A percentile compares a stretch with the other conserved stretches of the same genome.
These are phyloP conservation scores for Trematocara unimaculatum DNA, from an alignment of 2,113 vertebrate species.

Conservation along the genomic window DNA sequence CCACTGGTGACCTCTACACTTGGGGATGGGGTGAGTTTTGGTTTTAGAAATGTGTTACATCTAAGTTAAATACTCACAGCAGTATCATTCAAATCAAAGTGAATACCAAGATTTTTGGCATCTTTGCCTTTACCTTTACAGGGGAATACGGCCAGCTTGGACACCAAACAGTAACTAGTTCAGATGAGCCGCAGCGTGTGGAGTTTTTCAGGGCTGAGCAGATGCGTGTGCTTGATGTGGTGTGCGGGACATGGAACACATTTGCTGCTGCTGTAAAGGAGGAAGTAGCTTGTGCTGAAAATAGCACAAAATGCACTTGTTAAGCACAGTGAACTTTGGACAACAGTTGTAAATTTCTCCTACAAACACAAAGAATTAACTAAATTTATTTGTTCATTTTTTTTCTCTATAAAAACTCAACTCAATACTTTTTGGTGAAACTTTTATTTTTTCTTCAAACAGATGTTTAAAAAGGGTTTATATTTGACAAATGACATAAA, in stretches of 20 bases:
- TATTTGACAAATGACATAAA: slow-evolving; percentile 28
- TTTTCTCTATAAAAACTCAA: neutral
- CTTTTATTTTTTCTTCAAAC: slow-evolving; percentile 1
- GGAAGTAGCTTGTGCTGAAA: slow-evolving; percentile 18
- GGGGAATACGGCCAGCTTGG: slow-evolving; percentile 94
- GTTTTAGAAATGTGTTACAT: neutral
- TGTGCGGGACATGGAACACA: slow-evolving; percentile 90
- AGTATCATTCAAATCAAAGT: neutral
- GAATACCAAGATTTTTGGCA: neutral
- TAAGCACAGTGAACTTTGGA: slow-evolving; percentile 12
- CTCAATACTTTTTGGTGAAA: neutral
- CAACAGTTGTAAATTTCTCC: neutral
- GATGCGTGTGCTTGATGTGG: slow-evolving; percentile 74
- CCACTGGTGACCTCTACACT: slow-evolving; percentile 83
- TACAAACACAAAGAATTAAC: neutral
- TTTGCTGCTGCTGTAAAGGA: slow-evolving; percentile 65
- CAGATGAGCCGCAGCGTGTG: slow-evolving; percentile 76
- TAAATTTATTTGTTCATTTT: neutral
- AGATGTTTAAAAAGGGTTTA: slow-evolving; percentile 4
- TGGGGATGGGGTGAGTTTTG: slow-evolving; percentile 95
- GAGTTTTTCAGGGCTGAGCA: slow-evolving; percentile 68
- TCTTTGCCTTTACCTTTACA: slow-evolving; percentile 41
- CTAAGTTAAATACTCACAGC: neutral
- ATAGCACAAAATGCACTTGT: neutral
- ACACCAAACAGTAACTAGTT: slow-evolving; percentile 67